Conservation (phyloP, 2,888 invertebrate species). For the Pristionchus maxplancki region DNA sequence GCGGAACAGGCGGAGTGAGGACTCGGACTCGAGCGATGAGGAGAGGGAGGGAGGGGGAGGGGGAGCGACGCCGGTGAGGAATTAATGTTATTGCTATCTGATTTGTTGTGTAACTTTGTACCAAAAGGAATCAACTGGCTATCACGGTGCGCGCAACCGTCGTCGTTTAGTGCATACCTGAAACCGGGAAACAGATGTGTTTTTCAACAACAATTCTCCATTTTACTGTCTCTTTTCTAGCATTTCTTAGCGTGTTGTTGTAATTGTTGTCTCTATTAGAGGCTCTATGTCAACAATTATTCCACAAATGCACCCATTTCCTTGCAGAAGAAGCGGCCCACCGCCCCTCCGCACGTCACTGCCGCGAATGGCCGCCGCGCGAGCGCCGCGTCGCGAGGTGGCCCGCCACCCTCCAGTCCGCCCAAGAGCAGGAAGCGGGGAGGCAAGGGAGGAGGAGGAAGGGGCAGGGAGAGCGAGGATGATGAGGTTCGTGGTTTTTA, state of each 20-base stretch:
- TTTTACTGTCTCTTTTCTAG: too few relatives aligned
- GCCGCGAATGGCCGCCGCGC: not conserved
- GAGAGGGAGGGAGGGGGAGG: slow-evolving; percentile 1
- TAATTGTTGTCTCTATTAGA: too few relatives aligned
- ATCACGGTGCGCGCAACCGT: too few relatives aligned
- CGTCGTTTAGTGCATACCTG: too few relatives aligned
- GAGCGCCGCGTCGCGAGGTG: not conserved
- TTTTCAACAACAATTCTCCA: too few relatives aligned
- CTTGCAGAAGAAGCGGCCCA: slow-evolving; percentile 8
- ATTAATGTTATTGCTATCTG: not conserved
- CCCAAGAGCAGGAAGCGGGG: not conserved
- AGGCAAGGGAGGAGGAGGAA: not conserved
- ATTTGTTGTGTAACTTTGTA: not conserved
- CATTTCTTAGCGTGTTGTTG: too few relatives aligned
- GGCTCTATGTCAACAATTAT: too few relatives aligned
- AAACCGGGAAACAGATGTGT: too few relatives aligned
- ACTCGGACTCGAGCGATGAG: slow-evolving; percentile 31
- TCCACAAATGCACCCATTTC: not conserved
- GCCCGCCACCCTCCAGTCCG: not conserved
- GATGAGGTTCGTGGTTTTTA: too few relatives aligned
- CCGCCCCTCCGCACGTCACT: not conserved
- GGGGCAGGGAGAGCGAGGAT: slow-evolving; percentile 1
- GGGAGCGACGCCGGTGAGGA: not conserved
- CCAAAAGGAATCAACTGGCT: too few relatives aligned
- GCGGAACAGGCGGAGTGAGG: not conserved